Evolutionary conservation across 2,797 vertebrate species (phyloP).

Genomic region (Pelodytes ibericus): DNA sequence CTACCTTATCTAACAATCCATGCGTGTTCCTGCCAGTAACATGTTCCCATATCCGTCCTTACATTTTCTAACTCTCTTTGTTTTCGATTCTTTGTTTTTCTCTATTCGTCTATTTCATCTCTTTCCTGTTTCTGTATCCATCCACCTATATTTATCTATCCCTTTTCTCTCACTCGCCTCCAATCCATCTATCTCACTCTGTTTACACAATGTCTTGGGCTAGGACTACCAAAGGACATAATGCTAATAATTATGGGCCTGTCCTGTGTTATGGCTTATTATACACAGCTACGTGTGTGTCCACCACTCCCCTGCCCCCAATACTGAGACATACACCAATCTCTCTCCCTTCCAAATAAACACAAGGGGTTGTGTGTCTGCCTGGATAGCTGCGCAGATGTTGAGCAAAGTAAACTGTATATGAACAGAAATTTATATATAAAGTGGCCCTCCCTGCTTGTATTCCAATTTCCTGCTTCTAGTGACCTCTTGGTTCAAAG

Average conservation of each 20-base stretch:
- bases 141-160: constrained; percentile 15
- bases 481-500: constrained; percentile 36
- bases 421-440: constrained; percentile 20
- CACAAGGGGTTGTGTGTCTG: constrained; percentile 29
- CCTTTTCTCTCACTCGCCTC: not conserved
- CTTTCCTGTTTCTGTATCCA: not conserved
- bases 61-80: too few relatives aligned
- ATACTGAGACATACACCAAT: constrained; percentile 1
- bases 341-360: constrained; percentile 40
- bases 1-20: too few relatives aligned
- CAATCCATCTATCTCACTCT: constrained; percentile 12
- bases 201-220: constrained; percentile 2
- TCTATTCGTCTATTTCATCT: too few relatives aligned
- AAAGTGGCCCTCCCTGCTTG: constrained; percentile 22
- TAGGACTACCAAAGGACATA: not conserved
- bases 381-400: constrained; percentile 34
- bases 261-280: constrained; percentile 16
- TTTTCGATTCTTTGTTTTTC: too few relatives aligned
- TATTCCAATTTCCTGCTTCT: constrained; percentile 42
- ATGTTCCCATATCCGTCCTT: too few relatives aligned
- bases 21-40: too few relatives aligned
- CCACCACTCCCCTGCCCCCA: constrained; percentile 21
- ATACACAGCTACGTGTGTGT: constrained; percentile 39
- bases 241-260: constrained; percentile 33
- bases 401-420: constrained; percentile 45